A percentile compares a stretch with the other conserved stretches of the same genome.
phyloP scores from a whole-genome alignment of 1,140 invertebrate species.

The Nymphalis io region DNA sequence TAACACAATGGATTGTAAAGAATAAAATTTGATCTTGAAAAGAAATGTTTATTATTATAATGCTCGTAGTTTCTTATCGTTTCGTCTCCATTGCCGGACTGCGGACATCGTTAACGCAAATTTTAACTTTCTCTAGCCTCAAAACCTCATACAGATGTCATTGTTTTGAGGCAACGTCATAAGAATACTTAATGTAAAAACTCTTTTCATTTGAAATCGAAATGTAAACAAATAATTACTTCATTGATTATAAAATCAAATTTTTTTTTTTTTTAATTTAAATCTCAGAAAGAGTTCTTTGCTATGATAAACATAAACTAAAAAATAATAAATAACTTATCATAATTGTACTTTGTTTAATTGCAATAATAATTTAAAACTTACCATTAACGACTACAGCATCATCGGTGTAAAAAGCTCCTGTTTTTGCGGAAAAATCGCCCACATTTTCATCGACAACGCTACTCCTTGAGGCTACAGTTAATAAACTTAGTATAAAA shows the following conservation, averaged over 20 bases:
- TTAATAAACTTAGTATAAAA: slow-evolving; percentile 50
- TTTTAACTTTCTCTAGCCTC: slow-evolving; percentile 79
- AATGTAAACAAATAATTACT: slow-evolving; percentile 38
- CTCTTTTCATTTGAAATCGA: slow-evolving; percentile 26
- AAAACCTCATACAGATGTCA: slow-evolving; percentile 69
- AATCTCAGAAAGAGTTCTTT: neutral
- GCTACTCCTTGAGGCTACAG: slow-evolving; percentile 51
- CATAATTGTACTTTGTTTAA: slow-evolving; percentile 1
- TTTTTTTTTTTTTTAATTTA: neutral
- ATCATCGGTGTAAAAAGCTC: slow-evolving; percentile 68
- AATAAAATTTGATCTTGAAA: neutral
- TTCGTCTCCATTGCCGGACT: neutral
- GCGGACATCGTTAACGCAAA: slow-evolving; percentile 48
- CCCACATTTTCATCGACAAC: slow-evolving; percentile 41
- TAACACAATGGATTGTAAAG: no score
- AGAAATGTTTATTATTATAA: neutral
- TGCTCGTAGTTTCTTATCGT: slow-evolving; percentile 25
- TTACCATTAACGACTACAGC: slow-evolving; percentile 70
- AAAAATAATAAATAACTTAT: neutral
- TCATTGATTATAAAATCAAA: slow-evolving; percentile 2
- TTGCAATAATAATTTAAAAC: slow-evolving; percentile 21
- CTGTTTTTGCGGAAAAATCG: slow-evolving; percentile 64
- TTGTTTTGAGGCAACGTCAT: slow-evolving; percentile 64
- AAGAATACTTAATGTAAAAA: slow-evolving; percentile 48
- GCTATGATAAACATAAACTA: neutral